These are phyloP conservation scores for Linurgus olivaceus DNA, from an alignment of 2,797 vertebrate genomes.

Conservation along the genomic window DNA sequence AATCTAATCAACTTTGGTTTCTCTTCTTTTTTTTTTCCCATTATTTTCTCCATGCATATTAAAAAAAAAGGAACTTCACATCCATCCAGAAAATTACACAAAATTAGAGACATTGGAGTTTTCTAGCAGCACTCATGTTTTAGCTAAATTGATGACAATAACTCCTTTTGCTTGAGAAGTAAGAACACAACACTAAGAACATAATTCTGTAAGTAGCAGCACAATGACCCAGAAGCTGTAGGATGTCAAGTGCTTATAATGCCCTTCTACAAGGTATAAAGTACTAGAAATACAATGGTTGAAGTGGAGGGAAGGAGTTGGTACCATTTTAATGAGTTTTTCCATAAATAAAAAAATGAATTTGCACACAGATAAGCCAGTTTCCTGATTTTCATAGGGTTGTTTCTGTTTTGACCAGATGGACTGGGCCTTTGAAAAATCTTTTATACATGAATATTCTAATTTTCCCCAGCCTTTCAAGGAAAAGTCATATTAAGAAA, in stretches of 20 bases:
- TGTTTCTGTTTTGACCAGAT: background rate
- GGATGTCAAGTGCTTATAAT: background rate
- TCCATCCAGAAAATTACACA: background rate
- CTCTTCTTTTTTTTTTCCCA: background rate
- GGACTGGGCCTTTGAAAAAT: background rate
- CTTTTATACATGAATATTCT: background rate
- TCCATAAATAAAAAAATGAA: background rate
- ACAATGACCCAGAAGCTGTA: background rate
- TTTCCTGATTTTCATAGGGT: background rate
- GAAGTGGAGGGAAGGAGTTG: background rate
- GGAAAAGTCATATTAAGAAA: background rate
- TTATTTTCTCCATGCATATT: accelerated
- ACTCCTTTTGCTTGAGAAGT: background rate
- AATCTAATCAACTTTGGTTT: background rate
- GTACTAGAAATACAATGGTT: background rate
- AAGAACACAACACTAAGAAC: background rate
- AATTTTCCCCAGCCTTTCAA: background rate
- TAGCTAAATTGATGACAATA: background rate
- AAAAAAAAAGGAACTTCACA: background rate
- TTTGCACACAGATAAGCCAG: background rate
- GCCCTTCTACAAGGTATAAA: background rate
- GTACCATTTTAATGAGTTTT: background rate
- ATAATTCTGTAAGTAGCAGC: background rate
- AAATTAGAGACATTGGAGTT: background rate
- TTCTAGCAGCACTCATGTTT: background rate